Evolutionary conservation across 2,797 vertebrate species (phyloP).

Genomic region (Bradypus variegatus): DNA sequence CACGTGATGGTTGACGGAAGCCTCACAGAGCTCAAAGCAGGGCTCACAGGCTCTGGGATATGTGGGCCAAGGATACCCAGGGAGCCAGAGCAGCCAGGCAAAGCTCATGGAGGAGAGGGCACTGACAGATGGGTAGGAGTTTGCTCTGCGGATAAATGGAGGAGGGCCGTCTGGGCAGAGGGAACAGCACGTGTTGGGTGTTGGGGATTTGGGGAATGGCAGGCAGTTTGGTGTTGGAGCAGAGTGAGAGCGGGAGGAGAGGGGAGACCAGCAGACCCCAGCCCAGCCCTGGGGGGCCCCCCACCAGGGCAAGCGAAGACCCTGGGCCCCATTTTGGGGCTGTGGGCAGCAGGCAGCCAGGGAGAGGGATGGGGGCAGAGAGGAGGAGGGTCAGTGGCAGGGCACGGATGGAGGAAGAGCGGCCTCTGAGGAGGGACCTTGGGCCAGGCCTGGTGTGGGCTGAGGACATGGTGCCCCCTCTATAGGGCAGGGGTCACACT

Average conservation of each 20-base stretch:
- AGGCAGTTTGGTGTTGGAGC: background rate
- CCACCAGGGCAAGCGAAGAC: background rate
- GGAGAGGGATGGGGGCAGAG: rapidly evolving
- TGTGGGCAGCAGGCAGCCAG: background rate
- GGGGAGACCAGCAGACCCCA: background rate
- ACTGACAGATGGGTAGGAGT: background rate
- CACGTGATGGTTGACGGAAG: rapidly evolving
- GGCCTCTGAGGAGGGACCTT: background rate
- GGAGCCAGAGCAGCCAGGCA: too few species aligned
- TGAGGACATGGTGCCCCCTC: rapidly evolving
- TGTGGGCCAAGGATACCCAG: rapidly evolving
- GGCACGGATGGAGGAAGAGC: rapidly evolving
- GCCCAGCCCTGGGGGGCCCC: background rate
- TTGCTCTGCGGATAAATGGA: rapidly evolving
- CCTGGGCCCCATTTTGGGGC: background rate
- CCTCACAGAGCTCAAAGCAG: background rate
- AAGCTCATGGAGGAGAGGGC: background rate
- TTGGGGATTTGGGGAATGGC: rapidly evolving
- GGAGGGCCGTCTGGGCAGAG: background rate
- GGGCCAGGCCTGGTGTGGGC: rapidly evolving
- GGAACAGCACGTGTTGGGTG: rapidly evolving
- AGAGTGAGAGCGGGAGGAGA: too few species aligned
- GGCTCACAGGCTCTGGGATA: background rate
- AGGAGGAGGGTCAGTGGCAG: background rate
- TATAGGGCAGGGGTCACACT: too few species aligned